Base-by-base conservation (phyloP, 2,797 vertebrate genomes). In the Peromyscus melanophrys region DNA sequence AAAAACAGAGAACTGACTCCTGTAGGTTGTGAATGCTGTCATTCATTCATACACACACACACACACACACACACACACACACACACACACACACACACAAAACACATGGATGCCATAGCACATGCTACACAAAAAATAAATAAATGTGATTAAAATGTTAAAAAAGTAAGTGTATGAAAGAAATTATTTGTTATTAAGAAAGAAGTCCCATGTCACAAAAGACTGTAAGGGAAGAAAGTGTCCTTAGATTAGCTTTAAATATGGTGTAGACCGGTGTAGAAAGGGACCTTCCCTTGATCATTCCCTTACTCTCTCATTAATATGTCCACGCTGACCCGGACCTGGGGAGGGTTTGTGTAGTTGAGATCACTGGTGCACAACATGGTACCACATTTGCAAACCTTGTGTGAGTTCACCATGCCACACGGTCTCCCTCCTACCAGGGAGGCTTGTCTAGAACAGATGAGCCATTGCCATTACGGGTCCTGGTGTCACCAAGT, bases 391-490 rank as follows among this genome's bases (percentile, higher is more conserved):
- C 89, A 69, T 67, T 81, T 77, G 82, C 59, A 80, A 71, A 61
- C 81, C 82, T 92, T 82, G 73, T 93, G 96, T 34, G 90, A 96
- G 75, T 89, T 87, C 71, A 97, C 92, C 89, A 25, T 87, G 63
- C 75, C 25, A 34, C 90, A 96, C 83, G 92, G 96, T 97, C 73
- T 97, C 61, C 83, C 49, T 52, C 65, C 55, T 96, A 16, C 7
- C 2, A 49, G 3, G 86, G 71, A 65, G 85, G 84, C 43, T 69
- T 87, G 78, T 75, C 89, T 92, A 96, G 96, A 91, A 96, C 94
- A 89, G 25, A 76, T 89, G 89, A 52, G 59, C 61, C 83, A 43
- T 49, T 87, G 96, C 94, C 95, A 81, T 92, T 55, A 75, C 0
- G 2, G 78, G 84, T 61, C 75, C 52, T 65, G 19, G 43, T 14